Base-by-base conservation (phyloP, 2,797 vertebrate genomes). In the Xiphophorus birchmanni region DNA sequence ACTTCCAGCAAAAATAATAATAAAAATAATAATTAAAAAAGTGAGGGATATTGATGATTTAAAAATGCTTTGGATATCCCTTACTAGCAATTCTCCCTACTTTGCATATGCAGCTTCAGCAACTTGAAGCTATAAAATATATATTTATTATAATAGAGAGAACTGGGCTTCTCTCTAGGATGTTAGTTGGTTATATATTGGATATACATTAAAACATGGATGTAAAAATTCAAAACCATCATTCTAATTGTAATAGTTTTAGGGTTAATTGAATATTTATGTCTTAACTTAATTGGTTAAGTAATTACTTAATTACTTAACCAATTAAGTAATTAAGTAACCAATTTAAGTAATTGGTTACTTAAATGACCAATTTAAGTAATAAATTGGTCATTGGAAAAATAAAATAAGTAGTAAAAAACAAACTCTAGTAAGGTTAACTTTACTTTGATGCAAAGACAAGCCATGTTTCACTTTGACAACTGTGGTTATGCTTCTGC, bases 381-480 rank as follows among this genome's bases (percentile, higher is more conserved):
- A 11, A n/a, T 60, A 60, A 60, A 60, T 60, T 60, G n/a, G 0
- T 60, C 11, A 60, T 32, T 32, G 5, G 32, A 65, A 37, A 65
- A 65, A 35, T 37, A 10, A 37, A 37, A 37, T 37, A 1, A 65
- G 17, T 18, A 65, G 60, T 9, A 17, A 50, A 50, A 32, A 29
- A 1, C 21, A 12, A 35, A 11, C 15, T 50, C 74, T 18, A 23
- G 13, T 29, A 37, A 65, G 60, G 6, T 37, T 65, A 17, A 37
- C 32, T 17, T 35, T 65, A 71, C 67, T 69, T 69, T 44, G 17
- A 69, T 26, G 17, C 3, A 17, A 37, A 37, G 29, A 35, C 81
- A 87, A 35, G 76, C 67, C 9, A 2, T 45, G 50, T 86, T 87
- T 89, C 78, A 58, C 81, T 89, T 69, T 76, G 80, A 77, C 77